Evolutionary conservation across 2,888 invertebrate species (phyloP), one percentile per base, ranked within the genome.

Genomic region (Aleiodes leptofemur): DNA sequence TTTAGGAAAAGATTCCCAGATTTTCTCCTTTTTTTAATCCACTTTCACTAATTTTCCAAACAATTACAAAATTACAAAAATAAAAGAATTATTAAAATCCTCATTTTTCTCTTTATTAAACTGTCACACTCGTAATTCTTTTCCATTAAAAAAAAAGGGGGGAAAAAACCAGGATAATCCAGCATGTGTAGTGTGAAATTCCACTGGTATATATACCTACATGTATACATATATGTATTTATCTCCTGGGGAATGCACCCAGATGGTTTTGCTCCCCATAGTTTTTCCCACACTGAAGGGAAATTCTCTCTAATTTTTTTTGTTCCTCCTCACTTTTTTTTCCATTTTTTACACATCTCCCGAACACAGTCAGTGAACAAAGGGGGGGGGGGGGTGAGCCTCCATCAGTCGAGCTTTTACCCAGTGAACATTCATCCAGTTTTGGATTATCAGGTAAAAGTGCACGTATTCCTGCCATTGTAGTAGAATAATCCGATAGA

Each of bases 401-500:
- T 43, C 55, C 34, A 61, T 43, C 61, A 55, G 61, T 8, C 50
- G 61, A 53, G 69, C 69, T 69, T 61, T 74, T 55, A 6, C 59
- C 51, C 73, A 57, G 34, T 59, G 59, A 34, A 53, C 73, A 73
- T 61, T 68, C 61, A 74, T 61, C 53, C 59, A 29, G 56, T 64
- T 55, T 31, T 70, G 69, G 70, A 74, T 70, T 70, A 70, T 70
- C 74, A 70, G 55, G 55, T 53, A 61, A 51, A 51, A 74, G 61
- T 69, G 61, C 51, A 64, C 51, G 69, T 70, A 74, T 74, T 74
- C 43, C 14, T 23, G 6, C 53, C 51, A 69, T 69, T 69, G 68
- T 61, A 74, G 14, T 38, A 29, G 48, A 69, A 61, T 74, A 74
- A 74, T 74, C 74, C 74, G 55, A 69, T 61, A n/a, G 74, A 74